Evolutionary conservation across 2,113 vertebrate species (phyloP).

Genomic region (Capricornis sumatraensis): DNA sequence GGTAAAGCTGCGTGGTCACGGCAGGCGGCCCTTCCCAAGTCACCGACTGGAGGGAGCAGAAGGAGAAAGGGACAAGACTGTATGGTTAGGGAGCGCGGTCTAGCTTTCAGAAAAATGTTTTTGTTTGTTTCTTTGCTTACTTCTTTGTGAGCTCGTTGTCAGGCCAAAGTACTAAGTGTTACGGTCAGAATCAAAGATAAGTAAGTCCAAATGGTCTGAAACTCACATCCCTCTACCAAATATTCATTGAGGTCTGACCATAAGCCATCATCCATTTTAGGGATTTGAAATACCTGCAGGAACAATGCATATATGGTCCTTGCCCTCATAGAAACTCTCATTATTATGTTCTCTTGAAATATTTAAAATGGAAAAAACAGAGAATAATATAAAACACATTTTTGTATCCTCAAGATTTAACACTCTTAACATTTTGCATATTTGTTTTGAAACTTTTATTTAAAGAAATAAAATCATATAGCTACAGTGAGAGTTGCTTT

Average conservation of each 20-base stretch:
- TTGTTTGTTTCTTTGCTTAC: not conserved
- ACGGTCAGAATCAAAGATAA: not conserved
- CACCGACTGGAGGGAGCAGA: not conserved
- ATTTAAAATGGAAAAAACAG: not conserved
- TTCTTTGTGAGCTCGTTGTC: not conserved
- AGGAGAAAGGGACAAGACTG: not conserved
- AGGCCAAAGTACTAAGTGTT: not conserved
- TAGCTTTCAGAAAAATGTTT: not conserved
- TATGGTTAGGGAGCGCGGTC: rapidly evolving
- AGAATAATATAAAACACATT: not conserved
- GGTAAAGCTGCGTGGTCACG: not conserved
- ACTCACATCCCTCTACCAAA: not conserved
- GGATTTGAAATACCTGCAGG: not conserved
- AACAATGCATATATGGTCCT: not conserved
- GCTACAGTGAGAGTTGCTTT: not conserved
- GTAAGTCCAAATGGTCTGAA: not conserved
- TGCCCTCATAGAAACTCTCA: not conserved
- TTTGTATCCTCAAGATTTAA: not conserved
- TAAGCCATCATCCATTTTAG: not conserved
- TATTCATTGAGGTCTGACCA: not conserved
- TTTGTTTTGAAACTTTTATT: not conserved
- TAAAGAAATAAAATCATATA: not conserved
- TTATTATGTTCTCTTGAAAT: not conserved
- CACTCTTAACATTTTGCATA: not conserved
- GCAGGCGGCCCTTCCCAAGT: not conserved